These are phyloP conservation scores for Gymnorhina tibicen DNA, from an alignment of 2,113 vertebrate genomes.

Conservation along the genomic window DNA sequence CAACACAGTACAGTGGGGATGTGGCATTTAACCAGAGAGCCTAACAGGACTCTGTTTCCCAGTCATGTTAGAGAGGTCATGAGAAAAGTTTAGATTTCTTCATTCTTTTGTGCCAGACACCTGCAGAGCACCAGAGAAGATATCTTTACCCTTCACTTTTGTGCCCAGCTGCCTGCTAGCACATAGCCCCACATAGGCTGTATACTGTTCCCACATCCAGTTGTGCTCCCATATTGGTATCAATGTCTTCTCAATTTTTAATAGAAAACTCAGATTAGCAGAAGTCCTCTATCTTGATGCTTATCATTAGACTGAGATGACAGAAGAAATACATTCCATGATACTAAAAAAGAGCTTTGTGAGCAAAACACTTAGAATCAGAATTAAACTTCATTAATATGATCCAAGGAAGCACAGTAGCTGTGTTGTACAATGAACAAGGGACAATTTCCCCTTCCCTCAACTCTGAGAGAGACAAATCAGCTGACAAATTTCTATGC, in stretches of 20 bases:
- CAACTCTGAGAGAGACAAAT: not conserved
- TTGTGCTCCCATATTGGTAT: not conserved
- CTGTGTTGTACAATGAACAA: not conserved
- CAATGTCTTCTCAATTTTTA: not conserved
- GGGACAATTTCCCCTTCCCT: not conserved
- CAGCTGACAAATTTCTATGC: not conserved
- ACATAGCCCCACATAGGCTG: fast-evolving
- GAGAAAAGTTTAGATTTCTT: not conserved
- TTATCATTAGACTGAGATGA: not conserved
- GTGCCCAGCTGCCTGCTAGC: not conserved
- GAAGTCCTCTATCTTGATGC: not conserved
- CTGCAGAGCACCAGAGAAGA: not conserved
- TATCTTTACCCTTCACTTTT: not conserved
- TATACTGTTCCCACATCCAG: not conserved
- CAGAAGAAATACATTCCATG: not conserved
- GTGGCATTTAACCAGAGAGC: not conserved
- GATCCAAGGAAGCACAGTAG: not conserved
- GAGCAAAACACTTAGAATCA: not conserved
- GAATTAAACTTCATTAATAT: not conserved
- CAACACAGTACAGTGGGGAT: not conserved
- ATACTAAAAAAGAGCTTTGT: not conserved
- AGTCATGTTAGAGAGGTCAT: not conserved
- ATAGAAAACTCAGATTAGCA: not conserved
- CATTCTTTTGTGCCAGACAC: not conserved
- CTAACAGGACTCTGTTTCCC: not conserved